phyloP scores from a whole-genome alignment of 1,140 invertebrate genomes.

The Eriocheir sinensis region DNA sequence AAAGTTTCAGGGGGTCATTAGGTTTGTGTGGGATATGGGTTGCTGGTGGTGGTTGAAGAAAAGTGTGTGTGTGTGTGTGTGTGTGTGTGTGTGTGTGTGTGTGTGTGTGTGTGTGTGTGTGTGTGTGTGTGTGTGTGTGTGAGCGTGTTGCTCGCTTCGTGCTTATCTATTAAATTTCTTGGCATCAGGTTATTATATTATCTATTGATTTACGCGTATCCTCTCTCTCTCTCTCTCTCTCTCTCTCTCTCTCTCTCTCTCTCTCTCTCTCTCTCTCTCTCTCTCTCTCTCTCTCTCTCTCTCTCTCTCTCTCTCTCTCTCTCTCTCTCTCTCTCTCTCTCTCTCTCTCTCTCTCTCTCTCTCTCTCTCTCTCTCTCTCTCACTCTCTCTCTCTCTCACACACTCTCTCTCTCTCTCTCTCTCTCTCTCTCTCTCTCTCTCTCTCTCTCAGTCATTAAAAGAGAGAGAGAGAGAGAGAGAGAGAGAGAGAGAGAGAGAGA shows the following conservation, averaged over 20 bases:
- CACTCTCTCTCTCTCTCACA: not conserved
- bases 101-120: not conserved
- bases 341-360: not conserved
- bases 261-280: not conserved
- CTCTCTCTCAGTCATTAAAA: not conserved
- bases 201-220: too few species aligned
- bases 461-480: slow-evolving; percentile 28
- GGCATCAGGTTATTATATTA: too few species aligned
- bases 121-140: not conserved
- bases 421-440: not conserved
- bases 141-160: too few species aligned
- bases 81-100: not conserved
- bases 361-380: not conserved
- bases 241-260: not conserved
- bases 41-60: too few species aligned
- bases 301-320: not conserved
- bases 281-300: not conserved
- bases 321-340: not conserved
- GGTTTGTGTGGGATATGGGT: not conserved
- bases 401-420: not conserved
- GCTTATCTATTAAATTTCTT: too few species aligned
- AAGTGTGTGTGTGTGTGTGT: not conserved
- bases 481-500: not conserved
- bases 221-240: not conserved
- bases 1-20: not conserved